Evolutionary conservation across 2,113 vertebrate genomes (phyloP).

Genomic region (Perca fluviatilis): DNA sequence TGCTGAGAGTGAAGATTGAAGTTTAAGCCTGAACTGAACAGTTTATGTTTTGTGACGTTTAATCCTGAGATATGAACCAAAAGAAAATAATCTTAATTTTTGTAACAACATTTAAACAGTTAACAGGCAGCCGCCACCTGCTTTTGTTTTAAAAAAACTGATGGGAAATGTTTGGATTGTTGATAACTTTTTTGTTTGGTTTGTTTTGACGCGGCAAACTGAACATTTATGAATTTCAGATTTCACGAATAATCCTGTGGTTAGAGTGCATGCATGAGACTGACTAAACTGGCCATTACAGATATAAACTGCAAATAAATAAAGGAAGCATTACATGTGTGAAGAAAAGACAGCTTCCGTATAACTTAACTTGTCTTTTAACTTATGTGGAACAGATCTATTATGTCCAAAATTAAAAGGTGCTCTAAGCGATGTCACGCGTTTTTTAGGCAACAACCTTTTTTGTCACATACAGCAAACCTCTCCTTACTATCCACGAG

Average conservation of each 20-base stretch:
- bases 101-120: not conserved
- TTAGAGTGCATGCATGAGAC: not conserved
- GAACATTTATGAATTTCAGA: not conserved
- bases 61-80: not conserved
- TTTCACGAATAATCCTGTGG: not conserved
- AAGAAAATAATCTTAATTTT: not conserved
- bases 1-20: constrained; percentile 1
- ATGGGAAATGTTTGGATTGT: constrained; percentile 7
- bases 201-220: not conserved
- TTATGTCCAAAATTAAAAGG: not conserved
- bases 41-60: constrained; percentile 17
- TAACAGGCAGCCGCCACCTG: constrained; percentile 8
- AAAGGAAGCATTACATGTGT: not conserved
- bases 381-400: not conserved
- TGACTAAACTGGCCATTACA: not conserved
- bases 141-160: constrained; percentile 15
- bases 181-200: constrained; percentile 7
- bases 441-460: too few species aligned
- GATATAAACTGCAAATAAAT: not conserved
- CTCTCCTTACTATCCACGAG: too few species aligned
- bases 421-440: too few species aligned
- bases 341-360: not conserved
- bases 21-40: constrained; percentile 2
- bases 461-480: too few species aligned
- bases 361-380: not conserved